A percentile compares a stretch with the other conserved stretches of the same genome.
Evolutionary conservation across 1,140 invertebrate genomes (phyloP).

Genomic region (Scaptomyza pallida): DNA sequence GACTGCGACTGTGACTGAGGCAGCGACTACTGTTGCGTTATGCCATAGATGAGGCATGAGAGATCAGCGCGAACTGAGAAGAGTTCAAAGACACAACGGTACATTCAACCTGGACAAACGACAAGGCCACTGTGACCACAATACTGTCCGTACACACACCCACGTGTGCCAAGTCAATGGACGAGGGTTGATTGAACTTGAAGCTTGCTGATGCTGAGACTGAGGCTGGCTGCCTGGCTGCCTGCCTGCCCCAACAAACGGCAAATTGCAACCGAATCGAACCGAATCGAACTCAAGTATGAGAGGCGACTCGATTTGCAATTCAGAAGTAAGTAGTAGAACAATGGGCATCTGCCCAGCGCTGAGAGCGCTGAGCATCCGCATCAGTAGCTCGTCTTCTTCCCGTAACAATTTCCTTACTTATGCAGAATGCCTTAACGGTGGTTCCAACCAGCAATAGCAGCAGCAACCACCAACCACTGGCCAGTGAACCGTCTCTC

Average conservation of each 20-base stretch:
- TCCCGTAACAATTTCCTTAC: conserved; percentile 76
- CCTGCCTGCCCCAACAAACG: conserved; percentile 78
- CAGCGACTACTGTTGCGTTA: conserved; percentile 48
- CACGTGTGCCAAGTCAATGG: conserved; percentile 67
- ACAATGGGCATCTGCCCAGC: conserved; percentile 55
- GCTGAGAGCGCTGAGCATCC: conserved; percentile 53
- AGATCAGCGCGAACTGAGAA: conserved; percentile 13
- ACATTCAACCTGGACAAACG: conserved; percentile 74
- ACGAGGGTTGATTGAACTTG: conserved; percentile 47
- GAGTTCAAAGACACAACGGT: conserved; percentile 80
- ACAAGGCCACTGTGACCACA: conserved; percentile 70
- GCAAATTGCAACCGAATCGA: conserved; percentile 68
- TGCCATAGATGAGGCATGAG: conserved; percentile 55
- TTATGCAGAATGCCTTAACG: conserved; percentile 74
- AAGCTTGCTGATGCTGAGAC: neutral
- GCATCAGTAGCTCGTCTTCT: conserved; percentile 68
- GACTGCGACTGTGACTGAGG: conserved; percentile 24
- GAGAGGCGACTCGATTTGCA: conserved; percentile 58
- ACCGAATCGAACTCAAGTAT: conserved; percentile 52
- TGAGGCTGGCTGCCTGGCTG: conserved; percentile 29
- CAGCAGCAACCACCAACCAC: conserved; percentile 7
- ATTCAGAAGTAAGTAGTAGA: conserved; percentile 75
- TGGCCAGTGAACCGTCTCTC: conserved; percentile 51
- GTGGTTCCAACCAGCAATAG: conserved; percentile 44
- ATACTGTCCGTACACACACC: conserved; percentile 57